Conservation (phyloP, 1,140 invertebrate genomes). For the Lepidotrigona ventralis region DNA sequence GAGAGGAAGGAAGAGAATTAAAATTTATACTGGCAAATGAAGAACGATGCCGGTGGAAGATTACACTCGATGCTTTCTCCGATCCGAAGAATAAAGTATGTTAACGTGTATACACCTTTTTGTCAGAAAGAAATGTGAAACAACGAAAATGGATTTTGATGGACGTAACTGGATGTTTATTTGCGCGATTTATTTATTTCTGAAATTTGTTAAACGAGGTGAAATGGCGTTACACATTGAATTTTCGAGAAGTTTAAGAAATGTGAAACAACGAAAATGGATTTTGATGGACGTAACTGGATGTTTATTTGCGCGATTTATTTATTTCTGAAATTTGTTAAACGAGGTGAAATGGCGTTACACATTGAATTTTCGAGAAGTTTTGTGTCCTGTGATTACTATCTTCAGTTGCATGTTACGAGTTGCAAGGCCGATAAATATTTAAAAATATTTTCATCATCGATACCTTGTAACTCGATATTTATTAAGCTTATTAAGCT, state of each 20-base stretch:
- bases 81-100: no score
- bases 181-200: background rate
- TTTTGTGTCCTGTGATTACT: no score
- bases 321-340: no score
- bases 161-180: background rate
- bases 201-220: no score
- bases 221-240: no score
- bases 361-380: no score
- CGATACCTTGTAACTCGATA: background rate
- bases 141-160: no score
- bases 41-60: background rate
- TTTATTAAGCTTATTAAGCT: background rate
- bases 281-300: background rate
- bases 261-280: background rate
- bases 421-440: no score
- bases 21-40: conserved; percentile 5
- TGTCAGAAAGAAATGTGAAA: background rate
- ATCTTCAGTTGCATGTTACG: no score
- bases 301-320: background rate
- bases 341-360: no score
- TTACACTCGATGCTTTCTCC: background rate
- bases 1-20: no score
- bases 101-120: background rate
- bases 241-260: no score
- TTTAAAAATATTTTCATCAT: background rate